Base-by-base conservation (phyloP, 2,888 invertebrate species). In the Cephus spinipes region DNA sequence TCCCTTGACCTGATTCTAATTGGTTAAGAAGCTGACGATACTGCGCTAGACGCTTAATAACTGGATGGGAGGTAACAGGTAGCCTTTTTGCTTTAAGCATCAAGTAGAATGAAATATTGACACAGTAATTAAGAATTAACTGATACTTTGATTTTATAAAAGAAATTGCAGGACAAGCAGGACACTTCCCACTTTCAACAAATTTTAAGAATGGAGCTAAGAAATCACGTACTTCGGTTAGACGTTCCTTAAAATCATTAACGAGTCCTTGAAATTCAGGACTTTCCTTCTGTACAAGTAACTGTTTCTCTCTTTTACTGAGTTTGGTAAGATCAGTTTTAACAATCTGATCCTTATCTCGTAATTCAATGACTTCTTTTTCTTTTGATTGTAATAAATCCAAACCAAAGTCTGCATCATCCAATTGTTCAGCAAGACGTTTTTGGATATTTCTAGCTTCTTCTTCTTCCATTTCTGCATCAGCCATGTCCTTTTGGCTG, bases 21-120 rank as follows among this genome's bases (percentile, higher is more conserved):
- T 97, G 95, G 81, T 94, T 94, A 74, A 97, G 92, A 86, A 97
- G 93, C 90, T 96, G 94, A 81, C 95, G 94, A 87, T 96, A 96
- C 88, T 97, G 96, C 79, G 96, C 95, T 76, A 99, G 92, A 81
- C 97, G 94, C 89, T 97, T 96, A 73, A 97, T 94, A 23, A 98
- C 95, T n/a, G 99, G 98, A 93, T 99, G 99, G 85, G 95, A 95
- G 86, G 95, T 94, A 33, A 97, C 93, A 77, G 94, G 93, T 33
- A 94, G 92, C 85, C 94, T 95, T 87, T 95, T 95, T 77, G 96
- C 94, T 93, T 98, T 98, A 30, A 98, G 92, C 84, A 97, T 93
- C 84, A 98, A 91, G 91, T 98, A 98, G 92, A 97, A 97, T 75
- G 95, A 94, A 69, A 98, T 95, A 90, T 98, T 98, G 33, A 95